Base-by-base conservation (phyloP, 1,140 invertebrate species). In the Vanessa atalanta region DNA sequence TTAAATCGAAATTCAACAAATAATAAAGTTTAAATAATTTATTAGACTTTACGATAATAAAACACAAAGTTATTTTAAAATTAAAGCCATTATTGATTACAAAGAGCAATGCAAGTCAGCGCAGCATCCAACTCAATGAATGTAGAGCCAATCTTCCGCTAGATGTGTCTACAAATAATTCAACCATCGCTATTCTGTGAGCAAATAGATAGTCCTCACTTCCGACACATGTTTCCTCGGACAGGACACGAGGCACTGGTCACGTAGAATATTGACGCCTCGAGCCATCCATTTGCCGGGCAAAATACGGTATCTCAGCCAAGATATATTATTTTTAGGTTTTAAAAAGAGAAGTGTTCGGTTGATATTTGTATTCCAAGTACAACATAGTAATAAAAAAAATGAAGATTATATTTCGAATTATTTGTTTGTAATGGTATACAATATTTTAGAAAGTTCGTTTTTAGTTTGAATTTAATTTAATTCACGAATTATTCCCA, bases 191-290 rank as follows among this genome's bases (percentile, higher is more conserved):
- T 79, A 86, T 90, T 90, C 89, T 87, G 81, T 83, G 81, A 76
- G 83, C 84, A 89, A 90, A 90, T 87, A 89, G 89, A 90, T 90
- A 89, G 86, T 87, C 84, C 81, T 88, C 79, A 88, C 89, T 88
- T 90, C 89, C 90, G 89, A 91, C 89, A 89, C 86, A 87, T 88
- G 89, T 90, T 88, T 92, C 87, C 86, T 83, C 81, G 83, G 85
- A 82, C 83, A 80, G 73, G 81, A 82, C 86, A 85, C 81, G 79
- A 83, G 81, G 79, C 85, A 81, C 81, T 87, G 88, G 86, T 90
- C 88, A 92, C 90, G 89, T 91, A 91, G 84, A 87, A 90, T 90
- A 92, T 92, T 88, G 88, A 92, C 87, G 86, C 88, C 86, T 83
- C 83, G n/a, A 84, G 88, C 87, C 82, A 85, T 85, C 81, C 80